phyloP scores from a whole-genome alignment of 2,797 vertebrate genomes.

The Pagetopsis macropterus region DNA sequence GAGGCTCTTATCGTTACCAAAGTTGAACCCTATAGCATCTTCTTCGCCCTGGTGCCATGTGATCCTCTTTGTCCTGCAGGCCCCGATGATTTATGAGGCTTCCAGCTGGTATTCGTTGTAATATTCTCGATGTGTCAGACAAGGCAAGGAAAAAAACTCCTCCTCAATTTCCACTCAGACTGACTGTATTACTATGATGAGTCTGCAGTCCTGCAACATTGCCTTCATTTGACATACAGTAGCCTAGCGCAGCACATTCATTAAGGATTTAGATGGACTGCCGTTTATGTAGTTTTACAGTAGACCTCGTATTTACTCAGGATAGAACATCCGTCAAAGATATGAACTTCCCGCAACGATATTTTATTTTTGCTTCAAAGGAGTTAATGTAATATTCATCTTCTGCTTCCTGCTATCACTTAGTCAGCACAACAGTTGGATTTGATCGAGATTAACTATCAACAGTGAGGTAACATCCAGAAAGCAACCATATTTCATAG shows the following conservation, averaged over 20 bases:
- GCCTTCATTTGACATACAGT: constrained; percentile 46
- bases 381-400: constrained; percentile 54
- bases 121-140: constrained; percentile 65
- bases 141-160: constrained; percentile 55
- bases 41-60: constrained; percentile 51
- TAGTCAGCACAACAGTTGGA: constrained; percentile 53
- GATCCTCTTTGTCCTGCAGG: constrained; percentile 73
- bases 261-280: constrained; percentile 47
- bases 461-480: constrained; percentile 4
- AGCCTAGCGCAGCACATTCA: constrained; percentile 11
- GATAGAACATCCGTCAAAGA: constrained; percentile 43
- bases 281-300: constrained; percentile 33
- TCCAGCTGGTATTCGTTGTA: constrained; percentile 64
- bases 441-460: constrained; percentile 36
- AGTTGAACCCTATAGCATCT: constrained; percentile 67
- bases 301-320: constrained; percentile 39
- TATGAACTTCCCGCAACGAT: constrained; percentile 22
- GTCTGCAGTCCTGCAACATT: constrained; percentile 52
- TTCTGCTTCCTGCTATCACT: constrained; percentile 24
- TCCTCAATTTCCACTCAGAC: constrained; percentile 58
- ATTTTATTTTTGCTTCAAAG: constrained; percentile 30
- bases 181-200: constrained; percentile 63
- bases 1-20: constrained; percentile 69
- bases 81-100: constrained; percentile 83
- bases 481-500: not conserved